A percentile compares a stretch with the other conserved stretches of the same genome.
phyloP scores from a whole-genome alignment of 53 echinoderm and acorn worm species.

The Holothuria scabra region DNA sequence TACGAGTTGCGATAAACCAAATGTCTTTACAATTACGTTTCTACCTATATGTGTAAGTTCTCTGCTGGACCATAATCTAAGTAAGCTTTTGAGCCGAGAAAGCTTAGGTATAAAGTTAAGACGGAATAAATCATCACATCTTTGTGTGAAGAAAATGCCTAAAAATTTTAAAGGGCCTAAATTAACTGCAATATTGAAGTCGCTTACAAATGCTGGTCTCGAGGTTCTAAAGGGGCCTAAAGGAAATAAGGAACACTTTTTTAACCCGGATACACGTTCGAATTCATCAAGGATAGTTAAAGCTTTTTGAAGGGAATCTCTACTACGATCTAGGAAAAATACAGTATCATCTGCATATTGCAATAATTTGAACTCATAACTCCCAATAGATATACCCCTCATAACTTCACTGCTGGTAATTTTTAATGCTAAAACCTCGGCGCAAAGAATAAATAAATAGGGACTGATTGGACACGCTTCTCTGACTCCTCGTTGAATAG shows the following conservation, averaged over 20 bases:
- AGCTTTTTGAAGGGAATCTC: background rate
- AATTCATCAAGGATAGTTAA: background rate
- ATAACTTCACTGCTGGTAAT: background rate
- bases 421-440: background rate
- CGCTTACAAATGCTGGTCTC: background rate
- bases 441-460: background rate
- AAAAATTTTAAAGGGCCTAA: conserved; percentile 9
- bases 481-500: too few relatives aligned
- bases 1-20: too few relatives aligned
- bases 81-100: background rate
- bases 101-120: background rate
- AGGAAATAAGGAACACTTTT: conserved; percentile 3
- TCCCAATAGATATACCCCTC: too few relatives aligned
- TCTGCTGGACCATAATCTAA: background rate
- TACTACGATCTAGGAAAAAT: background rate
- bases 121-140: background rate
- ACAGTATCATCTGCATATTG: conserved; percentile 27
- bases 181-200: conserved; percentile 9
- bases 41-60: background rate
- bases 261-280: background rate
- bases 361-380: background rate
- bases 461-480: conserved; percentile 24
- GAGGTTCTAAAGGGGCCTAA: background rate
- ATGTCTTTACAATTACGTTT: too few relatives aligned
- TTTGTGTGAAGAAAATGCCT: conserved; percentile 2